phyloP scores from a whole-genome alignment of 2,888 invertebrate genomes.

The Zelleria hepariella region DNA sequence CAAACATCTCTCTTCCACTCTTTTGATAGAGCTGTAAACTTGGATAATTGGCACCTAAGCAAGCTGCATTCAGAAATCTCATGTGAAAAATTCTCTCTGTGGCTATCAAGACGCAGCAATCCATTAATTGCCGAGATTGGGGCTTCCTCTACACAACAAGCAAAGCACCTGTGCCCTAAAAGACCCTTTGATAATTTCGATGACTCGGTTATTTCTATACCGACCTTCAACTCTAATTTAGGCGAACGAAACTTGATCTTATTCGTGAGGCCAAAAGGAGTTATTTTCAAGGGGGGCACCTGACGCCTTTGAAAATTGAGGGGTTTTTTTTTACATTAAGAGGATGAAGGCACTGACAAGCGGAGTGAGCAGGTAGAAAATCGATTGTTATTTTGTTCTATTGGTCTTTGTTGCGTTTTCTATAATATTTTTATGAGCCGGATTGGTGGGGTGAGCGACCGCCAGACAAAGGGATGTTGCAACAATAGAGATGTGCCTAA shows the following conservation, averaged over 20 bases:
- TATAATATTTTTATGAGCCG: slow-evolving; percentile 2
- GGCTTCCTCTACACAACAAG: slow-evolving; percentile 24
- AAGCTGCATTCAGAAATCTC: no score
- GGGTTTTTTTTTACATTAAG: slow-evolving; percentile 44
- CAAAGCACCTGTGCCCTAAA: slow-evolving; percentile 54
- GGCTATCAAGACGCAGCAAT: slow-evolving; percentile 23
- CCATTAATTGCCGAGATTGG: slow-evolving; percentile 56
- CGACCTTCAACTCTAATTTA: slow-evolving; percentile 16
- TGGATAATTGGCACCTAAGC: no score
- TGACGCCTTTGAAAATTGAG: slow-evolving; percentile 20
- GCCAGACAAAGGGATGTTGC: not conserved
- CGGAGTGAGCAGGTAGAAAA: slow-evolving; percentile 55
- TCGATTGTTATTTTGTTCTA: slow-evolving; percentile 48
- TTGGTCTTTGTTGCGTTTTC: slow-evolving; percentile 18
- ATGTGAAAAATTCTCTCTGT: no score
- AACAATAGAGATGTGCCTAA: not conserved
- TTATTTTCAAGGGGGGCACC: not conserved
- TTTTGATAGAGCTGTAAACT: no score
- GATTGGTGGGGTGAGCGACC: not conserved
- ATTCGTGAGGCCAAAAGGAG: rapidly evolving
- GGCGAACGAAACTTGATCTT: slow-evolving; percentile 15
- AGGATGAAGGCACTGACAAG: slow-evolving; percentile 47
- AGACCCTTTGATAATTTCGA: slow-evolving; percentile 45
- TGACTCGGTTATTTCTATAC: slow-evolving; percentile 51
- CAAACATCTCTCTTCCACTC: no score